A percentile compares a stretch with the other conserved stretches of the same genome.
phyloP scores from a whole-genome alignment of 1,140 invertebrate genomes.

The Meloidogyne hapla region DNA sequence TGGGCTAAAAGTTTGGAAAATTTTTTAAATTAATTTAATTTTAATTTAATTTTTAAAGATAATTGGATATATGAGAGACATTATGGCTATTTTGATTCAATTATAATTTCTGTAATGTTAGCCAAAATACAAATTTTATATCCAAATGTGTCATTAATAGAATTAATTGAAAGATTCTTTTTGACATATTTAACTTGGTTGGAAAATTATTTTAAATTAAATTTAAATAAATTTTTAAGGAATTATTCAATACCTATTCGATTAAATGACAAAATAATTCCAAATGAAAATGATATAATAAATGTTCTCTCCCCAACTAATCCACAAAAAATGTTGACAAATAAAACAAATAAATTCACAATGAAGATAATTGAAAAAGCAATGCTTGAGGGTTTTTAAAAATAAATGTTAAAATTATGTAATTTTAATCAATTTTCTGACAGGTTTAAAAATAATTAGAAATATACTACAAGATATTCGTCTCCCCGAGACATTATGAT shows the following conservation, averaged over 20 bases:
- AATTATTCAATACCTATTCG: conserved; percentile 7
- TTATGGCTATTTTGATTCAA: conserved; percentile 11
- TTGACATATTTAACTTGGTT: conserved; percentile 19
- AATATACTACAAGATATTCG: not conserved
- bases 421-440: too few relatives aligned
- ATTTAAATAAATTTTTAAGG: conserved; percentile 3
- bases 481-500: too few relatives aligned
- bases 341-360: conserved; percentile 12
- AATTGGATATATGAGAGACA: not conserved
- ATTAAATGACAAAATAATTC: not conserved
- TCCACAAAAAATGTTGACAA: conserved; percentile 6
- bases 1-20: conserved; percentile 9
- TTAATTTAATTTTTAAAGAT: not conserved
- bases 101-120: conserved; percentile 9
- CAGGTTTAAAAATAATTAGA: not conserved
- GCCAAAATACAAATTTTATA: conserved; percentile 11
- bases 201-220: not conserved
- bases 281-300: not conserved
- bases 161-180: conserved; percentile 20
- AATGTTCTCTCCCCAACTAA: conserved; percentile 3
- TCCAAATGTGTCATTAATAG: conserved; percentile 8
- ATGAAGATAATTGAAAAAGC: not conserved
- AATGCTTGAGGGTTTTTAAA: conserved; percentile 11
- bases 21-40: not conserved
- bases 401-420: conserved; percentile 8